Base-by-base conservation (phyloP, 2,797 vertebrate species). In the Syngnathus rostellatus region DNA sequence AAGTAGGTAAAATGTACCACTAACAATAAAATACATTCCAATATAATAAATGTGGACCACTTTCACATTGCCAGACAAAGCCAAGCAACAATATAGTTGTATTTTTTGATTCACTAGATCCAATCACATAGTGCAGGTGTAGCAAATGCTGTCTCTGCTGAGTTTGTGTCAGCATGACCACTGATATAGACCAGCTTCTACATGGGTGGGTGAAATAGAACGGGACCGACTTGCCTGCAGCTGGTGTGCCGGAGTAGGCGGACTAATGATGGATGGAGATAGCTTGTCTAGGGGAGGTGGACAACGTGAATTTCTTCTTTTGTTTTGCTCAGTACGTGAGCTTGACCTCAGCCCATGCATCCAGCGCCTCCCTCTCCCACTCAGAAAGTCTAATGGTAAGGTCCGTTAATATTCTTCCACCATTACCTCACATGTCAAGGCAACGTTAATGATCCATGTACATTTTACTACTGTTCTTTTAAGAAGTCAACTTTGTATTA, bases 301-400 rank as follows among this genome's bases (percentile, higher is more conserved):
- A 64, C 0, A 59, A 62, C 65, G 53, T 21, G 8, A 68, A 51
- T 70, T 62, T 70, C 68, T 39, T 38, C 59, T 70, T 41, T 64
- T 72, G 74, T 38, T 85, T 71, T 79, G 77, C 70, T 76, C 76
- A 74, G 71, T 83, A 85, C 80, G 83, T 86, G 86, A 85, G 72
- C 64, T 65, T 71, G 75, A 83, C 82, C 77, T 79, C 74, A 66
- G 73, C 83, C 73, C 40, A 62, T 51, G 45, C 17, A 64, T 51
- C 50, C 17, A 9, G 19, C 77, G 72, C 76, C 73, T 77, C 74
- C 66, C 73, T 77, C 77, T 73, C 72, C 73, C 64, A 61, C 78
- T 80, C 79, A 81, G 79, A 81, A 78, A 81, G 80, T 85, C 79
- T 82, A 85, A 85, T 87, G 78, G 70, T 71, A 71, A 75, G 72